Evolutionary conservation across 2,888 invertebrate species (phyloP).

Genomic region (Pollenia amentaria): DNA sequence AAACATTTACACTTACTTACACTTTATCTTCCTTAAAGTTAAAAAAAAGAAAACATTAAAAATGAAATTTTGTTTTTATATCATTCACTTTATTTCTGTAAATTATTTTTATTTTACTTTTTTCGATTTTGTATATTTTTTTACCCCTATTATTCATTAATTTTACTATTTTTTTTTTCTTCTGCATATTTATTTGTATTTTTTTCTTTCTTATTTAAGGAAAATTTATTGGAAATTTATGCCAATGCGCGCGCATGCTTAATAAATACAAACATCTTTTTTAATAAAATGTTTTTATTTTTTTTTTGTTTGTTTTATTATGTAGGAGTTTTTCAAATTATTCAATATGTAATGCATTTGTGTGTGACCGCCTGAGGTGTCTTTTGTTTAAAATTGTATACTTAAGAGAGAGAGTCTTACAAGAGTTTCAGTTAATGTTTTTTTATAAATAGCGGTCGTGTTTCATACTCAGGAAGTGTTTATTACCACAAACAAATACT

Average conservation of each 20-base stretch:
- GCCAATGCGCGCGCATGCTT: slow-evolving; percentile 74
- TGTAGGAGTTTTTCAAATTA: slow-evolving; percentile 55
- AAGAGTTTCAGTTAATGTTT: slow-evolving; percentile 33
- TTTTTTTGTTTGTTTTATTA: slow-evolving; percentile 35
- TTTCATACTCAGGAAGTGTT: slow-evolving; percentile 71
- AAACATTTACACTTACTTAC: slow-evolving; percentile 18
- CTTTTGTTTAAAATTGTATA: slow-evolving; percentile 57
- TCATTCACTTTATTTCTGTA: slow-evolving; percentile 57
- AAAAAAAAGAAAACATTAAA: slow-evolving; percentile 43
- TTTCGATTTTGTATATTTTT: background rate
- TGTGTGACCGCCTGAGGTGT: slow-evolving; percentile 68
- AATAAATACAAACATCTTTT: slow-evolving; percentile 51
- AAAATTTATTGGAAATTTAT: slow-evolving; percentile 79
- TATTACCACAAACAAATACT: slow-evolving; percentile 72
- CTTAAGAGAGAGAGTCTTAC: slow-evolving; percentile 42
- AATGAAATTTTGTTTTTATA: slow-evolving; percentile 52
- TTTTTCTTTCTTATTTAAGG: slow-evolving; percentile 63
- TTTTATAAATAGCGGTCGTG: slow-evolving; percentile 49
- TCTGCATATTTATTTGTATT: slow-evolving; percentile 27
- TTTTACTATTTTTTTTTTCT: slow-evolving; percentile 45
- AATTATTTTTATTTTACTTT: slow-evolving; percentile 19
- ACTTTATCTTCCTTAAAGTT: background rate
- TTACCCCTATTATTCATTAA: slow-evolving; percentile 66
- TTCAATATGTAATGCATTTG: slow-evolving; percentile 41
- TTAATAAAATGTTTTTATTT: slow-evolving; percentile 39